Evolutionary conservation across 2,113 vertebrate genomes (phyloP), one percentile per base, ranked within the genome.

Genomic region (Pantherophis guttatus): DNA sequence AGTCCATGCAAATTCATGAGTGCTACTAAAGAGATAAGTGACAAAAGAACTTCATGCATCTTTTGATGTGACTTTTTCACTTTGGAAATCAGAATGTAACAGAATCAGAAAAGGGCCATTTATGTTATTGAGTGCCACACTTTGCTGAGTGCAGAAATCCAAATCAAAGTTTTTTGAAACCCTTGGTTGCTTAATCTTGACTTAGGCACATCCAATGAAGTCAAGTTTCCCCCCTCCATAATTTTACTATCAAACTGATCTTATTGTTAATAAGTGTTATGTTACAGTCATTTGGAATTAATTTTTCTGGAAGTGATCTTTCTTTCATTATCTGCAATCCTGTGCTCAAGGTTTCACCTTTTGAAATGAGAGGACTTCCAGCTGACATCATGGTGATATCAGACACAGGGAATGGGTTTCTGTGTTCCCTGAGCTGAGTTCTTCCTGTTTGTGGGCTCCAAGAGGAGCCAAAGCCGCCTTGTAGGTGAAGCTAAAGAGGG

Each of bases 21-120:
- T 96, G 96, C 75, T 92, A 95, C 93, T 96, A 81, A 94, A 95
- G 95, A 95, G 88, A 94, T 90, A 95, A 95, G 93, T 92, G 94
- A 95, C 93, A 95, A 94, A 93, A 86, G 52, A 92, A 65, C 26
- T 62, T 24, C 48, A 50, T 57, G 8, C 39, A 55, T 89, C 87
- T 88, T 75, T 53, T 55, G 19, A 54, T 33, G 44, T 85, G 13
- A 3, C 13, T 44, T 87, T 87, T 86, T 86, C 21, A 48, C 33
- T 85, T 85, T 85, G 33, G 12, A 70, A 70, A 70, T 70, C 65
- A 70, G 29, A 70, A n/a, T 70, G 12, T n/a, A 70, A 70, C 65
- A 70, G 12, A 70, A 70, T 70, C 12, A n/a, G n/a, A 70, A 62
- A 62, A 62, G 59, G 59, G 24, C 10, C 59, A 62, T 62, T 70